These are phyloP conservation scores for Drosophila busckii DNA, from an alignment of 1,140 invertebrate genomes.

Conservation along the genomic window DNA sequence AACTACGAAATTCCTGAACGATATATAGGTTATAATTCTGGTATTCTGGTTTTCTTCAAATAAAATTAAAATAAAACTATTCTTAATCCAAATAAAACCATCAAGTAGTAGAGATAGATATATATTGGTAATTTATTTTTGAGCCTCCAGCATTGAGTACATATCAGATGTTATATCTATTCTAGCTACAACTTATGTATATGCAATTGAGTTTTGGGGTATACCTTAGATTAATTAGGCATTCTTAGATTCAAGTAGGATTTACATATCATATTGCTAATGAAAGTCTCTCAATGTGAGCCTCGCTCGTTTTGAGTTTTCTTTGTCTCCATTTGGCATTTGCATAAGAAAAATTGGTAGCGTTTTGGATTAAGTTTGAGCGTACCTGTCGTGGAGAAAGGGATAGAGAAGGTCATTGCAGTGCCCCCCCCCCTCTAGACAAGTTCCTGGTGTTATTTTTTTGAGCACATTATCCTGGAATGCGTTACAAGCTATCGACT, in stretches of 20 bases:
- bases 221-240: background rate
- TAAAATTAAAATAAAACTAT: too few species aligned
- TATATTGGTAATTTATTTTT: background rate
- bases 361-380: slow-evolving; percentile 48
- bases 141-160: background rate
- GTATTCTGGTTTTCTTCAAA: too few species aligned
- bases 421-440: background rate
- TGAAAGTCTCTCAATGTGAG: slow-evolving; percentile 55
- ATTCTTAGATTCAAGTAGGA: slow-evolving; percentile 7
- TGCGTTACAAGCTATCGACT: slow-evolving; percentile 53
- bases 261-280: slow-evolving; percentile 2
- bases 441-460: slow-evolving; percentile 17
- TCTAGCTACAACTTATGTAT: slow-evolving; percentile 21
- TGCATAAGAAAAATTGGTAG: slow-evolving; percentile 59
- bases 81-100: too few species aligned
- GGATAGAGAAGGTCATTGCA: slow-evolving; percentile 3
- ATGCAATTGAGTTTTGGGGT: background rate
- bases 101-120: too few species aligned
- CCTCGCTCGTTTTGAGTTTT: slow-evolving; percentile 41
- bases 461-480: slow-evolving; percentile 63
- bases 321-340: slow-evolving; percentile 51
- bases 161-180: slow-evolving; percentile 16
- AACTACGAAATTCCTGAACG: too few species aligned
- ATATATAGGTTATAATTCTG: too few species aligned
- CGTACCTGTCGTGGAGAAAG: slow-evolving; percentile 27